phyloP scores from a whole-genome alignment of 2,797 vertebrate genomes.

The Urosaurus nigricauda region DNA sequence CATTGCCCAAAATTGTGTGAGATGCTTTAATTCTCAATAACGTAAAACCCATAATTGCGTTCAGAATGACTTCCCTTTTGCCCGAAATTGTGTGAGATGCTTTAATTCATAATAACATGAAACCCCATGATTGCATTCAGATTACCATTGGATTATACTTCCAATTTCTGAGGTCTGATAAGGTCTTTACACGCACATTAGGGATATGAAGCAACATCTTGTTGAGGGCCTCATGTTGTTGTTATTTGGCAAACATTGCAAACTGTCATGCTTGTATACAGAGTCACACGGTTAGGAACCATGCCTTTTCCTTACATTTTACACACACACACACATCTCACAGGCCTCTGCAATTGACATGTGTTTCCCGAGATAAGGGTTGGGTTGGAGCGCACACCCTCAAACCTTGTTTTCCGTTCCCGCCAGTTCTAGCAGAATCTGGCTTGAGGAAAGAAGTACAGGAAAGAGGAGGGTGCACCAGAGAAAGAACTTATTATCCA shows the following conservation, averaged over 20 bases:
- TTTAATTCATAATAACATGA: no score
- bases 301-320: neutral
- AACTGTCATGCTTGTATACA: neutral
- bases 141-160: no score
- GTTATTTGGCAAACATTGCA: neutral
- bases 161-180: no score
- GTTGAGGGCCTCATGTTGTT: neutral
- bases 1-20: no score
- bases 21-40: no score
- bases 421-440: conserved; percentile 13
- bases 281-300: neutral
- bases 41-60: no score
- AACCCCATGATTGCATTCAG: no score
- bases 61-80: no score
- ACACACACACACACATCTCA: neutral
- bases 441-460: neutral
- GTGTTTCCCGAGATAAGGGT: conserved; percentile 44
- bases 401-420: conserved; percentile 21
- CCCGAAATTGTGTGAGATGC: no score
- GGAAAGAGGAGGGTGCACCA: neutral
- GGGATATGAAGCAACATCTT: neutral
- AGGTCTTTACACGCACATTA: no score
- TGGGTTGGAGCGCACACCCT: neutral
- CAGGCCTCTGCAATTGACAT: conserved; percentile 21
- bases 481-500: no score